Evolutionary conservation across 2,113 vertebrate species (phyloP).

Genomic region (Callipepla squamata): DNA sequence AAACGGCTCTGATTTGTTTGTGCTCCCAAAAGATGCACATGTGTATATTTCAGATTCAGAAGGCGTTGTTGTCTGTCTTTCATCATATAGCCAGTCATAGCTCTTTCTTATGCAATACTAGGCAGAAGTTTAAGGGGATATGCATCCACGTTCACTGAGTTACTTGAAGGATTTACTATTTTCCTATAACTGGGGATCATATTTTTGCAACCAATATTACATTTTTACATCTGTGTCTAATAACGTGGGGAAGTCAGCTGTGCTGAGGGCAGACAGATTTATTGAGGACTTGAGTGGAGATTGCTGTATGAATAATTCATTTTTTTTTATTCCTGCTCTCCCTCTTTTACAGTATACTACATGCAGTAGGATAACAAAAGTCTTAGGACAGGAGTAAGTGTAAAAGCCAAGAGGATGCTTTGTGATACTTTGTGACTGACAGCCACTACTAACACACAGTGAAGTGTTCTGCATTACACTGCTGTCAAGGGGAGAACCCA

Average conservation of each 20-base stretch:
- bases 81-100: background rate
- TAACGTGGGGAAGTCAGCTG: slow-evolving; percentile 41
- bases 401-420: slow-evolving; percentile 24
- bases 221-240: slow-evolving; percentile 46
- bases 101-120: background rate
- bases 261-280: slow-evolving; percentile 45
- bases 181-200: background rate
- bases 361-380: background rate
- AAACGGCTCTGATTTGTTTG: background rate
- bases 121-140: background rate
- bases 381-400: background rate
- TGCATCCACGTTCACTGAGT: background rate
- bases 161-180: background rate
- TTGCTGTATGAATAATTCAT: slow-evolving; percentile 59
- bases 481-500: slow-evolving; percentile 5
- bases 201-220: background rate
- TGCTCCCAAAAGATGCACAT: background rate
- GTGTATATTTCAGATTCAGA: background rate
- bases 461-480: background rate
- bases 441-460: background rate
- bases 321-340: slow-evolving; percentile 31
- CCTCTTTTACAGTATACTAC: slow-evolving; percentile 22
- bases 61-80: background rate
- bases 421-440: background rate
- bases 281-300: background rate